Evolutionary conservation across 1,140 invertebrate species (phyloP), one percentile per base, ranked within the genome.

Genomic region (Lepidurus apus): DNA sequence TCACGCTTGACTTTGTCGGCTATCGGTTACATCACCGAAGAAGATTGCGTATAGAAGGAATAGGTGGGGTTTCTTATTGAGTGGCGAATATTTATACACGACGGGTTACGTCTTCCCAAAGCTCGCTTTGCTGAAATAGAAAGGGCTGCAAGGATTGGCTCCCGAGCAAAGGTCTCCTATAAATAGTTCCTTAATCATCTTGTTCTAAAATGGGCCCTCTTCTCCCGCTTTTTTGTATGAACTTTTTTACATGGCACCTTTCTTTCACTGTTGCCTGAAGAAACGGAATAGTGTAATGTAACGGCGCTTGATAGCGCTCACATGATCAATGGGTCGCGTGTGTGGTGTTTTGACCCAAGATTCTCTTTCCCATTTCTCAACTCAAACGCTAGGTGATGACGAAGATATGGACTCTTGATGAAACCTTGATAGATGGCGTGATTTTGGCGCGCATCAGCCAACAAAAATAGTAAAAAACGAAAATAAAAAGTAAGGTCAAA

Each of bases 121-220:
- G 53, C 53, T 65, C 21, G 17, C 53, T 21, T 47, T 65, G 8
- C 17, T 13, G 53, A 65, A 21, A 65, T 21, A 65, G 17, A 65
- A 65, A 65, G 21, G 10, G 6, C 17, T 65, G 53, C 9, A 65
- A 65, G 53, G 53, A 21, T 65, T 65, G 53, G 53, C 53, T 65
- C 13, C 17, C 34, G 17, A 65, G 53, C 53, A 65, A 65, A 65
- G 53, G 53, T 65, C 53, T 65, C 13, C 53, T 65, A 65, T 65
- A 65, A 65, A 65, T 65, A 65, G 53, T 13, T 21, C 21, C 53
- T 65, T 65, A 65, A 65, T 65, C 53, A 65, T 65, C 53, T 65
- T 65, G 53, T 13, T 13, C 21, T 65, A 65, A 65, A 65, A n/a
- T 21, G 17, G 53, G 53, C 53, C 4, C 21, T 65, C 53, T 13